Evolutionary conservation across 2,797 vertebrate genomes (phyloP), one percentile per base, ranked within the genome.

Genomic region (Huso huso): DNA sequence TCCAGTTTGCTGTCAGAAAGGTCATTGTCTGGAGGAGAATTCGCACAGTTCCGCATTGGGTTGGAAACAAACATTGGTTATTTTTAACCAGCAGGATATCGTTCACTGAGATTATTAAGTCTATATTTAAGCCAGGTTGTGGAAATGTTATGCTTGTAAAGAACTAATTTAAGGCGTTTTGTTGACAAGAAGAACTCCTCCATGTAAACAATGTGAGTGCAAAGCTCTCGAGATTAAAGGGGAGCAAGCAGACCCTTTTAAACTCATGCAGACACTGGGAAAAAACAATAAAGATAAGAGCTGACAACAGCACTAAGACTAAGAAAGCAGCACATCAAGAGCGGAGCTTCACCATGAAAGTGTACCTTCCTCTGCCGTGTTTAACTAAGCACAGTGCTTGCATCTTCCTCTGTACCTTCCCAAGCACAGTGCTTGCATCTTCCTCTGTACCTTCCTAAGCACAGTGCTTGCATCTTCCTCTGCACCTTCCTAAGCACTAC

Each of bases 281-380:
- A 91, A 92, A 88, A 80, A 89, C 89, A 89, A 94, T 97, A 96
- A 95, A 97, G 94, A 96, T 94, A 93, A 91, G 80, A 65, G 65
- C 83, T 81, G 86, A 89, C 81, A 86, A 80, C 77, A 77, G 72
- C 73, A 66, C 77, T 76, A 68, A 78, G 76, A 80, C 80, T 82
- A 1, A 18, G 15, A 18, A 18, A 18, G 80, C 75, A 73, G 82
- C 81, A 73, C 79, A 81, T 86, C 80, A 81, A 71, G 62, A 62
- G 61, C 75, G 74, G 78, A 79, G 82, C 86, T 87, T 86, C 83
- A 87, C 85, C 75, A 76, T 68, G 69, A 69, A 66, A 75, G 76
- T 72, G 71, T 76, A 75, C 80, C 78, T 83, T 85, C 85, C 80
- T 78, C 83, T 82, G 72, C 72, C 69, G 74, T 78, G 83, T 81